Evolutionary conservation across 2,113 vertebrate genomes (phyloP).

Genomic region (Columba livia): DNA sequence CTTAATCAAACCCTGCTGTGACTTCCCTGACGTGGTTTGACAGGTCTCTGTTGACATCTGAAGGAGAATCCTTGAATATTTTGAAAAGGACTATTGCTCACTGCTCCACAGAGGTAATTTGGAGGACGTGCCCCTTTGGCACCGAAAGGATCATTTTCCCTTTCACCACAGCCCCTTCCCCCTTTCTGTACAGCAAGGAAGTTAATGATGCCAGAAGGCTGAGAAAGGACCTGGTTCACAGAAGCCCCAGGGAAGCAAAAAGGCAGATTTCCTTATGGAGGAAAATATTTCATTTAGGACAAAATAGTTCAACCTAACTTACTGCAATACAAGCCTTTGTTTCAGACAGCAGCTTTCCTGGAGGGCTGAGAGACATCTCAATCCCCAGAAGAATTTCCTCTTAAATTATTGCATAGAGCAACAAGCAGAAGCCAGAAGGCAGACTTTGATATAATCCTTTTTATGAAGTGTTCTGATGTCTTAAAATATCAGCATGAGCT

Average conservation of each 20-base stretch:
- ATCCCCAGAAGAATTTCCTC: constrained; percentile 27
- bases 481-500: not conserved
- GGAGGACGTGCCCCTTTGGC: not conserved
- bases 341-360: constrained; percentile 31
- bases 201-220: not conserved
- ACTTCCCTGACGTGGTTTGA: not conserved
- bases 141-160: not conserved
- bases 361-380: constrained; percentile 14
- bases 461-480: not conserved
- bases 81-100: not conserved
- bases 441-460: constrained; percentile 27
- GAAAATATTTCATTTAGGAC: not conserved
- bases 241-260: not conserved
- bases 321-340: not conserved
- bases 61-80: not conserved
- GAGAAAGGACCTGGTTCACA: not conserved
- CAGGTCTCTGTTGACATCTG: constrained; percentile 16
- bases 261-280: not conserved
- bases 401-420: constrained; percentile 15
- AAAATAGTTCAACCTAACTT: not conserved
- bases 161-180: not conserved
- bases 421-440: constrained; percentile 12
- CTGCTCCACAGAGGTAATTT: not conserved
- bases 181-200: not conserved
- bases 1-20: constrained; percentile 34